Conservation (phyloP, 2,888 invertebrate species). For the Tuta absoluta region DNA sequence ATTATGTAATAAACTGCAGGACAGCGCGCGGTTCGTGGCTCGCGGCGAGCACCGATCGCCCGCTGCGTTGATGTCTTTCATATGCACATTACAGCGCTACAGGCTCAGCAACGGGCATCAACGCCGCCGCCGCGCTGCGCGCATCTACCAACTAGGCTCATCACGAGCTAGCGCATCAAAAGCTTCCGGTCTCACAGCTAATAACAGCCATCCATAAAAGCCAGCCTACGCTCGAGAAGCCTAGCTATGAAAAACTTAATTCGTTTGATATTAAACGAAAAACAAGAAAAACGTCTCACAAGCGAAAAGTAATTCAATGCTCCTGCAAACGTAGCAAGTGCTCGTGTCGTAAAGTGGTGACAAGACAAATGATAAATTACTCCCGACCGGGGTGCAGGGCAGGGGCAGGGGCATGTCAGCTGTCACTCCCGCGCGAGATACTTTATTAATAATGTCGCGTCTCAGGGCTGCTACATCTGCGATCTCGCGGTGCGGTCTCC, state of each 20-base stretch:
- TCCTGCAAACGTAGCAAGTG: conserved; percentile 2
- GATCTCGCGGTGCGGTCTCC: neutral
- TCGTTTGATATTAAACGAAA: conserved; percentile 3
- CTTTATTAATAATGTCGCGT: conserved; percentile 23
- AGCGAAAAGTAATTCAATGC: conserved; percentile 12
- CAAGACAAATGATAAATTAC: conserved; percentile 30
- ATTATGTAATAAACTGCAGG: conserved; percentile 1
- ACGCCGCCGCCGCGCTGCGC: neutral
- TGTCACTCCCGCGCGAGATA: conserved; percentile 20
- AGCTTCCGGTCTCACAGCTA: neutral
- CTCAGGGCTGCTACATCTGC: neutral
- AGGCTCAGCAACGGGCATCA: too few relatives aligned
- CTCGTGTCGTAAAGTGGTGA: conserved; percentile 17
- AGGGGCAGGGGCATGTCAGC: conserved; percentile 24
- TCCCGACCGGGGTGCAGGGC: conserved; percentile 9
- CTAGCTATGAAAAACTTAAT: conserved; percentile 4
- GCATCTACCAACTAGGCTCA: neutral
- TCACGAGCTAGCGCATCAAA: neutral
- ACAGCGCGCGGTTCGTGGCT: too few relatives aligned
- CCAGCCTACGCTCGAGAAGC: neutral
- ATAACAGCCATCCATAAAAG: conserved; percentile 11
- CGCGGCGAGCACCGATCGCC: neutral
- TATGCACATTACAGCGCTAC: neutral
- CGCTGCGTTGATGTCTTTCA: conserved; percentile 23
- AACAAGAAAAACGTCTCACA: neutral